These are phyloP conservation scores for Cottus gobio DNA, from an alignment of 2,113 vertebrate species.

Conservation along the genomic window DNA sequence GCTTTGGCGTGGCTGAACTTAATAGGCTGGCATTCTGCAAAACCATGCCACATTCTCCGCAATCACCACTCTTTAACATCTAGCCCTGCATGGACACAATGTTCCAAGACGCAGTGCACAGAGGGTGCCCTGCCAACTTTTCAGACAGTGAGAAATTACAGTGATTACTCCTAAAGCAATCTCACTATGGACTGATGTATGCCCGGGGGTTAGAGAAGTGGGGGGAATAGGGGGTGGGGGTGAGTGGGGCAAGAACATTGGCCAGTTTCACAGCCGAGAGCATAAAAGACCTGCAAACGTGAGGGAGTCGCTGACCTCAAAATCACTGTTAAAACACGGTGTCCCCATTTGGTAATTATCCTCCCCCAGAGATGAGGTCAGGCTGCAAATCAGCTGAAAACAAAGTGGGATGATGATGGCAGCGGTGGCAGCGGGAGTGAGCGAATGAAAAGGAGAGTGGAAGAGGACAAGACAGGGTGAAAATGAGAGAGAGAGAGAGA, in stretches of 20 bases:
- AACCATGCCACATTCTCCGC: constrained; percentile 72
- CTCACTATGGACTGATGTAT: constrained; percentile 59
- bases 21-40: constrained; percentile 69
- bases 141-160: constrained; percentile 63
- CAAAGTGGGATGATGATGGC: constrained; percentile 74
- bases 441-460: neutral
- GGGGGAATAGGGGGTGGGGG: neutral
- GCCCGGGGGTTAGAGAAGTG: constrained; percentile 36
- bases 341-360: constrained; percentile 81
- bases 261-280: constrained; percentile 51
- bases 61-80: constrained; percentile 71
- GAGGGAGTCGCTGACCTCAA: constrained; percentile 69
- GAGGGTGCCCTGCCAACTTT: constrained; percentile 61
- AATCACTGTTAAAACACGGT: constrained; percentile 72
- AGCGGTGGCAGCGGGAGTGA: constrained; percentile 51
- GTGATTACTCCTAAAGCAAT: constrained; percentile 59
- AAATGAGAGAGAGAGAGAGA: constrained; percentile 34
- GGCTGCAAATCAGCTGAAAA: constrained; percentile 77
- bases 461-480: neutral
- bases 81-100: constrained; percentile 67
- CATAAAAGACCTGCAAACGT: constrained; percentile 66
- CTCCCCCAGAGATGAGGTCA: constrained; percentile 77
- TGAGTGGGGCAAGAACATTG: constrained; percentile 33
- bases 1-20: constrained; percentile 62
- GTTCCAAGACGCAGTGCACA: constrained; percentile 61